These are phyloP conservation scores for Holacanthus passer DNA, from an alignment of 2,113 vertebrate species.

Conservation along the genomic window DNA sequence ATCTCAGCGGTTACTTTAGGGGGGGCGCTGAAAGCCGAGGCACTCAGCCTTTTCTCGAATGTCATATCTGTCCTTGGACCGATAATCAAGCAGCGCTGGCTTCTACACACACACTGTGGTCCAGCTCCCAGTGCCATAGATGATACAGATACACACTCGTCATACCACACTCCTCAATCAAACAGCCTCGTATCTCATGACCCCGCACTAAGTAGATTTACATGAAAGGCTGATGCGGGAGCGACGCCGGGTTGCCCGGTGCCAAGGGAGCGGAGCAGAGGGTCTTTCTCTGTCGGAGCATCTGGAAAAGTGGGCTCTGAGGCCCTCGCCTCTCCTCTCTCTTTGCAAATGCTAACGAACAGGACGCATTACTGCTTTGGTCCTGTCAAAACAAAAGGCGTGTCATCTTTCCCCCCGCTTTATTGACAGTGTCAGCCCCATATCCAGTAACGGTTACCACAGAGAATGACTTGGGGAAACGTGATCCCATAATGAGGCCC, in stretches of 20 bases:
- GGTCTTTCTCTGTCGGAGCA: conserved; percentile 39
- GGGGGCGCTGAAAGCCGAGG: conserved; percentile 9
- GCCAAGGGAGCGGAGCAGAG: conserved; percentile 35
- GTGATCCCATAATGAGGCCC: conserved; percentile 80
- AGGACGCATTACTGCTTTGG: conserved; percentile 71
- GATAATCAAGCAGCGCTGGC: conserved; percentile 44
- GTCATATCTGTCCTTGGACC: conserved; percentile 47
- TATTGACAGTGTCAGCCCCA: conserved; percentile 77
- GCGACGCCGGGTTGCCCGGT: conserved; percentile 12
- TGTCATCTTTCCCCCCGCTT: conserved; percentile 75
- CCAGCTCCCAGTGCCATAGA: conserved; percentile 49
- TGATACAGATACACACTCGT: conserved; percentile 51
- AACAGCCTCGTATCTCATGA: conserved; percentile 44
- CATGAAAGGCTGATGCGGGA: conserved; percentile 39
- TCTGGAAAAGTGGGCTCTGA: conserved; percentile 68
- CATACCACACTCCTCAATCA: conserved; percentile 48
- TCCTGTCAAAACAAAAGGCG: conserved; percentile 82
- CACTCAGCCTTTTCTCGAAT: conserved; percentile 50
- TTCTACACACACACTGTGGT: conserved; percentile 32
- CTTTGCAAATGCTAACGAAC: conserved; percentile 73
- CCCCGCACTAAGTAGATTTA: conserved; percentile 50
- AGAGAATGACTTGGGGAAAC: conserved; percentile 76
- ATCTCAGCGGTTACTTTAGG: conserved; percentile 11
- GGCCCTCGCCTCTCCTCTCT: conserved; percentile 30
- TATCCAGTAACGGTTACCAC: conserved; percentile 78